A percentile compares a stretch with the other conserved stretches of the same genome.
Conservation (phyloP, 1,140 invertebrate genomes). For the Periplaneta americana region DNA sequence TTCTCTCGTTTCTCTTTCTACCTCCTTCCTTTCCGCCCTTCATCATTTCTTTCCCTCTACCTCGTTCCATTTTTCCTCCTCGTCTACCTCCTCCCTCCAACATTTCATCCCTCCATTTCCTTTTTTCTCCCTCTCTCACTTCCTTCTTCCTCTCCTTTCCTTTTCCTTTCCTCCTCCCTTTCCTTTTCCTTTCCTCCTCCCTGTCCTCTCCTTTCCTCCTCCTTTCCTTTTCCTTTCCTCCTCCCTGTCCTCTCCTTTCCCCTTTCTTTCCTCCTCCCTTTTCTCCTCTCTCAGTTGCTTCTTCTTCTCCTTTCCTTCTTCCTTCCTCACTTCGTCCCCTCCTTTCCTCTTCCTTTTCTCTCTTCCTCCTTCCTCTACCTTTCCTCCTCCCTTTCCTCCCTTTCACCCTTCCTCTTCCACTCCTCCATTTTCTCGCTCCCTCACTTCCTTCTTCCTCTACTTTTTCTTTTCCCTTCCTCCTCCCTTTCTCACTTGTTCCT, state of each 20-base stretch:
- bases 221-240: too few relatives aligned
- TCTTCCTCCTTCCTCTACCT: not conserved
- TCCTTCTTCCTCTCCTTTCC: too few relatives aligned
- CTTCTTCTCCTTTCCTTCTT: not conserved
- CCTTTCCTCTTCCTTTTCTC: not conserved
- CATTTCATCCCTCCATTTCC: too few relatives aligned
- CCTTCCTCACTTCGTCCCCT: not conserved
- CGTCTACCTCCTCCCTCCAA: too few relatives aligned
- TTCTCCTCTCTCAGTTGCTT: too few relatives aligned
- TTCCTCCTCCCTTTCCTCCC: not conserved
- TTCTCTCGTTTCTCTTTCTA: not conserved
- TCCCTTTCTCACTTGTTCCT: not conserved
- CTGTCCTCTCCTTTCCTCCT: not conserved
- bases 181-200: too few relatives aligned
- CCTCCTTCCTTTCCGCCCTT: not conserved
- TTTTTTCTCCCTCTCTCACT: too few relatives aligned
- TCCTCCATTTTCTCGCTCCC: not conserved
- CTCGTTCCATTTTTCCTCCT: too few relatives aligned
- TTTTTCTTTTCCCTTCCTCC: not conserved
- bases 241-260: not conserved
- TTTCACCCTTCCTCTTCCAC: not conserved
- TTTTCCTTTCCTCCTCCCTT: too few relatives aligned
- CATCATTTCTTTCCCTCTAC: too few relatives aligned
- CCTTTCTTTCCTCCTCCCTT: not conserved
- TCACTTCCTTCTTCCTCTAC: not conserved